A percentile compares a stretch with the other conserved stretches of the same genome.
Conservation (phyloP, 2,888 invertebrate genomes). For the Thyatira batis region DNA sequence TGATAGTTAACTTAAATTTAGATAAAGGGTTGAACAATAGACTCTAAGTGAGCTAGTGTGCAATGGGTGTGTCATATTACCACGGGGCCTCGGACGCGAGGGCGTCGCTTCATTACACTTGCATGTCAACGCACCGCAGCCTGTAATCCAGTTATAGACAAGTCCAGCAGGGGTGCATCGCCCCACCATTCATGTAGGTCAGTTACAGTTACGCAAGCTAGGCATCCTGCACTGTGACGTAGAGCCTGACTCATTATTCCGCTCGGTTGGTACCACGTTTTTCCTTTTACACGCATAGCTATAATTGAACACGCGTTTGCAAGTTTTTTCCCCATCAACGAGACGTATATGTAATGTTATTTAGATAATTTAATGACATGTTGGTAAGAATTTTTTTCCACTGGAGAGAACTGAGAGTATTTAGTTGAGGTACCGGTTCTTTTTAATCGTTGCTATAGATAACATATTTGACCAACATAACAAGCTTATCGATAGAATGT, state of each 20-base stretch:
- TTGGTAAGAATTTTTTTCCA: too few species aligned
- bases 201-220: conserved; percentile 55
- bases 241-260: conserved; percentile 29
- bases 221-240: conserved; percentile 46
- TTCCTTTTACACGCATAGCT: conserved; percentile 1
- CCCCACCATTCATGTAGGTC: conserved; percentile 66
- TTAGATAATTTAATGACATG: not conserved
- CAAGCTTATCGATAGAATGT: too few species aligned
- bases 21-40: too few species aligned
- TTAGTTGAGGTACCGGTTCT: too few species aligned
- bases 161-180: conserved; percentile 56
- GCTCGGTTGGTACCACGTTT: conserved; percentile 15
- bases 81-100: not conserved
- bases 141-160: conserved; percentile 62
- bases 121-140: conserved; percentile 46
- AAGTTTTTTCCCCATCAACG: not conserved
- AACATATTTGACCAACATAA: too few species aligned
- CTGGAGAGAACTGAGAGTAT: too few species aligned
- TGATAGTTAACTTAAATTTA: too few species aligned
- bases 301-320: not conserved
- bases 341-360: not conserved
- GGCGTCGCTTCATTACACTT: conserved; percentile 34
- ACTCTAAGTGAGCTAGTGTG: not conserved
- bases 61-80: not conserved
- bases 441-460: not conserved